Evolutionary conservation across 2,113 vertebrate species (phyloP).

Genomic region (Colinus virginianus): DNA sequence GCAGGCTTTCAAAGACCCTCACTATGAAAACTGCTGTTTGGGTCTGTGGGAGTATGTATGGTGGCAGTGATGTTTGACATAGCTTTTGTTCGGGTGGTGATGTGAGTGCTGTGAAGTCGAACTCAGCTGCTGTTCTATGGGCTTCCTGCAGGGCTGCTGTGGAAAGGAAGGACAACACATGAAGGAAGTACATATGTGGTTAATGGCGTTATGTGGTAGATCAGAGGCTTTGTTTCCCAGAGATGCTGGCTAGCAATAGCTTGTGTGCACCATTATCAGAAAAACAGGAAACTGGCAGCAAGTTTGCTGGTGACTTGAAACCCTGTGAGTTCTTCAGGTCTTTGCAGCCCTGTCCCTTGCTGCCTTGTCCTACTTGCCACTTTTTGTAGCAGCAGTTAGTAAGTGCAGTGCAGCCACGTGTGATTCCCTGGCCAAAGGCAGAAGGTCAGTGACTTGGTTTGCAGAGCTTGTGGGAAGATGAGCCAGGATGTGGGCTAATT

Average conservation of each 20-base stretch:
- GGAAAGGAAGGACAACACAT: not conserved
- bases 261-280: not conserved
- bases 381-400: not conserved
- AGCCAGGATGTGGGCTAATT: not conserved
- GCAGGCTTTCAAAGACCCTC: not conserved
- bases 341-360: not conserved
- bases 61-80: not conserved
- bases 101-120: not conserved
- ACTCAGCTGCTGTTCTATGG: not conserved
- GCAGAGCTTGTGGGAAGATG: not conserved
- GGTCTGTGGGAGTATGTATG: not conserved
- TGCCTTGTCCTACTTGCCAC: not conserved
- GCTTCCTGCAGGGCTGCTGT: not conserved
- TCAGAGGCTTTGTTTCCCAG: not conserved
- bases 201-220: not conserved
- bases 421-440: not conserved
- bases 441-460: not conserved
- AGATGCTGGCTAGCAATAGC: not conserved
- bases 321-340: not conserved
- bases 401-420: rapidly evolving
- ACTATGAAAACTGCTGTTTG: not conserved
- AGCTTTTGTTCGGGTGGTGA: not conserved
- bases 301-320: not conserved
- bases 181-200: not conserved
- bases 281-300: not conserved